Evolutionary conservation across 2,113 vertebrate genomes (phyloP), one percentile per base, ranked within the genome.

Genomic region (Donacobius atricapilla): DNA sequence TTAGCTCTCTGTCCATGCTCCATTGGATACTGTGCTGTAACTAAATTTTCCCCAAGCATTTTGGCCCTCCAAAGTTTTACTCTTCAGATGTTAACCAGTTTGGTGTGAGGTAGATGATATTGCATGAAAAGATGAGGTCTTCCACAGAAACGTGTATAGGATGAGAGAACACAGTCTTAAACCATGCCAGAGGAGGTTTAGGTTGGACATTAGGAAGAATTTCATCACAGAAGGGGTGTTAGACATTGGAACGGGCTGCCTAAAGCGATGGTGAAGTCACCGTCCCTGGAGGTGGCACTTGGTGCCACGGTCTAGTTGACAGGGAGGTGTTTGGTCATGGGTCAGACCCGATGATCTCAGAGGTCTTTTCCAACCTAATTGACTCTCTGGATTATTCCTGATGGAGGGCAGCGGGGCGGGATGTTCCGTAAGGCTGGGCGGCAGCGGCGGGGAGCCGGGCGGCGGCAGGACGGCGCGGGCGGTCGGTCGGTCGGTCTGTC

Each of bases 1-100:
- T 3, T 21, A 13, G 3, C 4, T 7, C 16, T 0, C 1, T 15
- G 40, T 27, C 58, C 0, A 0, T 4, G 22, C 50, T 51, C 14
- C 6, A 0, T 0, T 23, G 24, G 37, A 39, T 10, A 1, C 30
- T 18, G 51, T 20, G 5, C 7, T 4, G 16, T 1, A 16, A 35
- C 7, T 14, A 2, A 7, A 10, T 37, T 63, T 63, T 69, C 54
- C 14, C 33, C 2, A 2, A 23, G 23, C 0, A 2, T 11, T 48
- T 42, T 61, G 37, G 40, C 37, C 23, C 27, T 69, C 15, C 15
- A 1, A 3, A 40, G 35, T 39, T 75, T 27, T 0, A 0, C 24
- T 56, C 28, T 54, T 54, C 20, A 19, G n/a, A n/a, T n/a, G 5
- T 39, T 61, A 27, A 30, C 23, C 23, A 13, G 19, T 56, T 48